Percentiles rank a stretch among this genome's conserved stretches.
These are phyloP conservation scores for Leiothrix lutea DNA, from an alignment of 2,113 vertebrate species.

Conservation along the genomic window DNA sequence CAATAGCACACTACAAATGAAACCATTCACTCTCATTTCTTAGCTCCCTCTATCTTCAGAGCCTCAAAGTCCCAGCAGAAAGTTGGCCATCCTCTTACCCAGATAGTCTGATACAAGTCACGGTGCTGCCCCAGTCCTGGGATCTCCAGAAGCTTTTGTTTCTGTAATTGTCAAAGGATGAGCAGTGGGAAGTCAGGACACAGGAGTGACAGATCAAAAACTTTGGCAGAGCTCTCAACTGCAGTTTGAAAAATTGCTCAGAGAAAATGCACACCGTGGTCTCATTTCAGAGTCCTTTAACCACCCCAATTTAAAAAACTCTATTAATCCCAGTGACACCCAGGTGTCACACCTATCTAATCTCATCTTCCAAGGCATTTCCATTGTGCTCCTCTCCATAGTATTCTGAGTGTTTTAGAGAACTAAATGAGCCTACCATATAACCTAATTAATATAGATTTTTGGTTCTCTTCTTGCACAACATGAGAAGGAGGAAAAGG, in stretches of 20 bases:
- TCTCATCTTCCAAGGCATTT: neutral
- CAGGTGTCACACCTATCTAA: neutral
- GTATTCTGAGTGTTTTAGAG: neutral
- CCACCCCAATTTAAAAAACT: neutral
- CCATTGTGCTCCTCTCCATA: neutral
- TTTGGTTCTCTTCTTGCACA: neutral
- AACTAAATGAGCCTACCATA: slow-evolving; percentile 10
- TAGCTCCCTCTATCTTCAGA: neutral
- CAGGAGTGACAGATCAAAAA: rapidly evolving
- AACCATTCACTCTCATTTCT: neutral
- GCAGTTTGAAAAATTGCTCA: neutral
- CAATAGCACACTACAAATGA: neutral
- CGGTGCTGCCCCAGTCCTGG: neutral
- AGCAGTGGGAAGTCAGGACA: neutral
- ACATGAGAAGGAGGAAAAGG: neutral
- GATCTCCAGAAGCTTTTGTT: neutral
- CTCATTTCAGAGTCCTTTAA: slow-evolving; percentile 11
- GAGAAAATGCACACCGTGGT: neutral
- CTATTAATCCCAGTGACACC: neutral
- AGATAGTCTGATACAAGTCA: neutral
- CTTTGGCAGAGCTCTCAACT: neutral
- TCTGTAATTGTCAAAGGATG: neutral
- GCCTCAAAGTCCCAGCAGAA: neutral
- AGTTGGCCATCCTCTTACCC: neutral
- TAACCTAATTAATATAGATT: slow-evolving; percentile 1